A percentile compares a stretch with the other conserved stretches of the same genome.
These are phyloP conservation scores for Neotoxoptera formosana DNA, from an alignment of 1,140 invertebrate genomes.

Conservation along the genomic window DNA sequence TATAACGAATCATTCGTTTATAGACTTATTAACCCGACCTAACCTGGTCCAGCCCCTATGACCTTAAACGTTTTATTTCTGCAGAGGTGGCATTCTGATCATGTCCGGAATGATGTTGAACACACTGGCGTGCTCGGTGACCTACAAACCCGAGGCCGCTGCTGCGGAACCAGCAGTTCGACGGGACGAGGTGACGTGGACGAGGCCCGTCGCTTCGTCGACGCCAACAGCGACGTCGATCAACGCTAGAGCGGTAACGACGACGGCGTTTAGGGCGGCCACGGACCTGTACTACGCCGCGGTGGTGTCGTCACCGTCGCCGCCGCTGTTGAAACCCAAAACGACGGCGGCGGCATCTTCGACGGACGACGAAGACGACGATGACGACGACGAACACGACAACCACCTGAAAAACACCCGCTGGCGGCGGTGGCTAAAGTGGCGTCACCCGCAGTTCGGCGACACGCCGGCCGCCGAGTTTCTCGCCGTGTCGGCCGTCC, in stretches of 20 bases:
- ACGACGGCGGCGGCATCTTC: background rate
- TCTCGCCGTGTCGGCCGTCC: background rate
- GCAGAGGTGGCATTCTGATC: slow-evolving; percentile 42
- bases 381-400: background rate
- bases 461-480: background rate
- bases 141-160: background rate
- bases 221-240: background rate
- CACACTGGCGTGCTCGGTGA: slow-evolving; percentile 21
- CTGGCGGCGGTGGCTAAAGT: background rate
- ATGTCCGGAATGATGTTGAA: slow-evolving; percentile 37
- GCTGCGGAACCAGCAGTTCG: background rate
- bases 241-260: background rate
- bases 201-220: background rate
- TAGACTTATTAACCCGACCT: no score
- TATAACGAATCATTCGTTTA: no score
- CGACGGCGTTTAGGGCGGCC: background rate
- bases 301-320: background rate
- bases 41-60: no score
- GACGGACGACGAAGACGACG: no score
- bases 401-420: background rate
- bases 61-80: background rate
- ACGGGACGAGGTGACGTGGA: background rate
- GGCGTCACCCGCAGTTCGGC: background rate
- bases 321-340: background rate
- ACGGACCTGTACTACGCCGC: background rate